Evolutionary conservation across 2,797 vertebrate genomes (phyloP).

Genomic region (Molossus molossus): DNA sequence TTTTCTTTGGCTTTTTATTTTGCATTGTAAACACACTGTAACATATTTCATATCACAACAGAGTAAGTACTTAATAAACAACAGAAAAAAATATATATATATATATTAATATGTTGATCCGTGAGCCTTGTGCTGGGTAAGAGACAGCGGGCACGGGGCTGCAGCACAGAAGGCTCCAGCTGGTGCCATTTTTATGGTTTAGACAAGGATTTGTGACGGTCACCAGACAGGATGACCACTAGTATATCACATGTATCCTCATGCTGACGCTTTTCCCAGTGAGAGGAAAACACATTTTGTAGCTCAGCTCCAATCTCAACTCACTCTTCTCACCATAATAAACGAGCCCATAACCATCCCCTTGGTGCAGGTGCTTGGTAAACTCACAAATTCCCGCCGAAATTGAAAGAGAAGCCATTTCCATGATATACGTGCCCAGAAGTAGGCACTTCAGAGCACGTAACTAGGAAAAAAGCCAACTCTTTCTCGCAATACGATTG

Average conservation of each 20-base stretch:
- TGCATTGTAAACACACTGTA: not conserved
- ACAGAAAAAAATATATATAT: not conserved
- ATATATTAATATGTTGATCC: not conserved
- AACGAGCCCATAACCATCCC: not conserved
- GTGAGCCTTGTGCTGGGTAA: not conserved
- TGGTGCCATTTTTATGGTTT: too few relatives aligned
- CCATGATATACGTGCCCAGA: not conserved
- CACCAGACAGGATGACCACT: not conserved
- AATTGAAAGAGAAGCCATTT: not conserved
- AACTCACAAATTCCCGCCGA: not conserved
- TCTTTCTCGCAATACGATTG: not conserved
- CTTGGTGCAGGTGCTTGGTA: not conserved
- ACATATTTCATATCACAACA: not conserved
- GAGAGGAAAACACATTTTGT: not conserved
- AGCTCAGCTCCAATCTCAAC: not conserved
- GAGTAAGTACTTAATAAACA: not conserved
- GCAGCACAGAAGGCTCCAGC: not conserved
- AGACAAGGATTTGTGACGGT: not conserved
- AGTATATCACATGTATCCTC: not conserved
- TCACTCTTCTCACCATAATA: not conserved
- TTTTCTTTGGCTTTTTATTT: not conserved
- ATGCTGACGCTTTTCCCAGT: not conserved
- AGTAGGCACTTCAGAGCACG: not conserved
- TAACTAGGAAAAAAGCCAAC: not conserved
- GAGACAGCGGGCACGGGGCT: not conserved